A percentile compares a stretch with the other conserved stretches of the same genome.
phyloP scores from a whole-genome alignment of 1,140 invertebrate species.

The Akabosia matsudoensis region DNA sequence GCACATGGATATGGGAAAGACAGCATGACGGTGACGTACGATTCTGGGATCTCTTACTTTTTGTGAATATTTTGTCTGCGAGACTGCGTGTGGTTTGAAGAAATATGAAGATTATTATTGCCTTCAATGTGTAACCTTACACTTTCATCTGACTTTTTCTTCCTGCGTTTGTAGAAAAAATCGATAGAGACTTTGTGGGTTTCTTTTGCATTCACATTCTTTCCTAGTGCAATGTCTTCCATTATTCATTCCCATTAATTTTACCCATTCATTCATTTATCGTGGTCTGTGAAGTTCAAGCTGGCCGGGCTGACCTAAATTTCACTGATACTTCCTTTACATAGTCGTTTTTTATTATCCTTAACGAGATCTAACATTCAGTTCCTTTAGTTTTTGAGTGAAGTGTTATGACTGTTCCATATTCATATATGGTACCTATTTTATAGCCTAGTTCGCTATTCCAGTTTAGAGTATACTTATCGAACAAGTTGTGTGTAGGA shows the following conservation, averaged over 20 bases:
- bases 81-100: too few species aligned
- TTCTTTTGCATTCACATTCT: not conserved
- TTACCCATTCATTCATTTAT: constrained; percentile 1
- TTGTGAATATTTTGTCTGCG: too few species aligned
- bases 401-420: not conserved
- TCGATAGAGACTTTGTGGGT: too few species aligned
- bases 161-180: not conserved
- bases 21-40: too few species aligned
- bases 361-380: not conserved
- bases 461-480: too few species aligned
- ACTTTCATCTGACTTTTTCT: not conserved
- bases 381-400: not conserved
- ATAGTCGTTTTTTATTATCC: not conserved
- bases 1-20: too few species aligned
- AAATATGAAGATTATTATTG: too few species aligned
- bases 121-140: too few species aligned
- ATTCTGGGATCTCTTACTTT: too few species aligned
- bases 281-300: not conserved
- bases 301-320: not conserved
- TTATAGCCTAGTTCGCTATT: too few species aligned
- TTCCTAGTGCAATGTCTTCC: not conserved
- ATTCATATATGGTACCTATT: too few species aligned
- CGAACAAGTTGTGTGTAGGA: too few species aligned
- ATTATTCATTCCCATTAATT: not conserved
- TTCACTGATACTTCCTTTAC: not conserved